Evolutionary conservation across 2,113 vertebrate species (phyloP).

Genomic region (Myrmophylax atrothorax): DNA sequence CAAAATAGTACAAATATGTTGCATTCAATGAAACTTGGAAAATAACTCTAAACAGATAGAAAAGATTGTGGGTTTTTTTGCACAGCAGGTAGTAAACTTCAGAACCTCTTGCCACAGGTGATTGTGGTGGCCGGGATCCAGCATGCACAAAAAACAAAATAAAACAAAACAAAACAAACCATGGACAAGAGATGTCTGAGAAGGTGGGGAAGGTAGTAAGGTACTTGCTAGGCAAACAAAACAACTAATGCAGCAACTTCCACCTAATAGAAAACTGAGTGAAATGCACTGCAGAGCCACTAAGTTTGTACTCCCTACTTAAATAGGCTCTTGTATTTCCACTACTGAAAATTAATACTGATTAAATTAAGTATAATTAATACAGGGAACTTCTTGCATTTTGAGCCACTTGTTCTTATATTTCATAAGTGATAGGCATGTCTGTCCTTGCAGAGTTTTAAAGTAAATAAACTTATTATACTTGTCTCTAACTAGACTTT

Average conservation of each 20-base stretch:
- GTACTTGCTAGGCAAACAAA: background rate
- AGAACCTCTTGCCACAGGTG: background rate
- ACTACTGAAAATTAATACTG: background rate
- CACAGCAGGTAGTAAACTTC: background rate
- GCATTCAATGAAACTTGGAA: background rate
- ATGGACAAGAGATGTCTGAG: background rate
- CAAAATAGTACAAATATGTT: background rate
- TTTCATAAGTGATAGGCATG: background rate
- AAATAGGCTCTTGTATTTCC: background rate
- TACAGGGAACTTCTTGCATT: background rate
- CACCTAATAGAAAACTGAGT: background rate
- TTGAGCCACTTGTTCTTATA: background rate
- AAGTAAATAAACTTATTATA: background rate
- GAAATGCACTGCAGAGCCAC: background rate
- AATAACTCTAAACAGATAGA: background rate
- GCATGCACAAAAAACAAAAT: background rate
- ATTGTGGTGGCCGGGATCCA: background rate
- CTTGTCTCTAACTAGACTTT: background rate
- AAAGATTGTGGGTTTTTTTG: accelerated
- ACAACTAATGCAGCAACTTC: background rate
- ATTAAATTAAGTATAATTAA: background rate
- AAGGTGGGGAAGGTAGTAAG: background rate
- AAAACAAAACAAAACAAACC: background rate
- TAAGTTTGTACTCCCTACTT: background rate
- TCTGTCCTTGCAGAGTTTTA: background rate